Base-by-base conservation (phyloP, 1,140 invertebrate genomes). In the Zelostemma sp. region DNA sequence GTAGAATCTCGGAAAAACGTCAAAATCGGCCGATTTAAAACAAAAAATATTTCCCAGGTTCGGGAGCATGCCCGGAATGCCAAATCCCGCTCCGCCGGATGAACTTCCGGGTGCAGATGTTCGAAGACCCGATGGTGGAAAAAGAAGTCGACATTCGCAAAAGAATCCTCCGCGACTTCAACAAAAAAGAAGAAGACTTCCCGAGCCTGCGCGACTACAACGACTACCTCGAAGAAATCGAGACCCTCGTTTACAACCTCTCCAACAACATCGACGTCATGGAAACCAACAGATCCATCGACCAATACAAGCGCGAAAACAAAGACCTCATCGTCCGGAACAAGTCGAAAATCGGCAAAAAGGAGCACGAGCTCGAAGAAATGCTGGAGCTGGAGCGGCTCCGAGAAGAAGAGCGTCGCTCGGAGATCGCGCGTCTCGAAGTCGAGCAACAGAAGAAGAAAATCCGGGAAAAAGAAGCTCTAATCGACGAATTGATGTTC, bases 141-240 rank as follows among this genome's bases (percentile, higher is more conserved):
- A 98, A 99, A 80, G 98, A 99, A 88, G 92, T 99, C 6, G 97
- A 99, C 74, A 97, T 99, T 72, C 87, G 98, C 14, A 95, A 93
- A 80, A 89, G 92, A 74, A 90, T 99, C 18, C 80, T 97, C 0
- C 92, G 93, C 78, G 96, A 97, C 81, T 97, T 93, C 74, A 97
- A 96, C 73, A 96, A 97, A 76, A 94, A 92, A 76, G 93, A 96
- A 81, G 93, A 96, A 70, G 95, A 98, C 81, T 98, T 98, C 85
- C 74, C 80, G 4, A 87, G 89, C 1, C 79, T 96, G 28, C 83
- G 89, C 47, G 95, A 96, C 67, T 98, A 93, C 80, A 97, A 98
- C 85, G 93, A 97, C 81, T 98, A 98, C 80, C 87, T 98, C 67
- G 96, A 98, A 84, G 91, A 95, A 84, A 89, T 98, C 28, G 96